Base-by-base conservation (phyloP, 2,113 vertebrate genomes). In the Bubo blakistoni region DNA sequence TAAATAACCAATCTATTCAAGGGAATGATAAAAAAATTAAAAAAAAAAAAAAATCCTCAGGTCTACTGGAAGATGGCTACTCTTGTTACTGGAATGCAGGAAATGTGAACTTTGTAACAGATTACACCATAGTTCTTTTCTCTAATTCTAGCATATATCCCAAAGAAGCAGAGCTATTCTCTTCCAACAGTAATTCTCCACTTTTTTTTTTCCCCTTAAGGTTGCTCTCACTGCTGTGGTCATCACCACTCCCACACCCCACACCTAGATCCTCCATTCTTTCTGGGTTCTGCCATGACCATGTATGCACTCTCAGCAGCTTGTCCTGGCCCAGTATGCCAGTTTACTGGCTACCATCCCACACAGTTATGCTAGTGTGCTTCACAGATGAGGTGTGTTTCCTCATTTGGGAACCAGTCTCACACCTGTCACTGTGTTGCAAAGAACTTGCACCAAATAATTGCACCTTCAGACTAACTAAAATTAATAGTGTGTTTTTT, bases 201-300 rank as follows among this genome's bases (percentile, higher is more conserved):
- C 2, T 4, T 17, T 32, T 17, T 32, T 29, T 32, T 29, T 14
- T 7, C 2, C 1, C 11, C 3, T 2, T 24, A 74, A 27, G 10
- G 40, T 74, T 36, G 9, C 34, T 59, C 21, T 59, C 47, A 15
- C 4, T 58, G 17, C 34, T 54, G 5, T 34, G 34, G 11, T 62
- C 25, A 70, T 58, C 38, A n/a, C 9, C 63, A 55, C 2, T 7
- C 15, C 16, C 14, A 40, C 0, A 0, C 13, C 13, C 13, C 40
- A 26, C 26, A 62, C 11, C 24, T 47, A 47, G 22, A 2, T 59
- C 21, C 27, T 86, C 25, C n/a, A 2, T 21, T 47, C 13, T 57
- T 57, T 25, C 34, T 52, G 49, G 7, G 11, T 20, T 65, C 21
- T 82, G 36, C 10, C 8, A 0, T 67, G 54, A 52, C 26, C 18